Percentiles rank a stretch among this genome's conserved stretches.
These are phyloP conservation scores for Diadumene lineata DNA, from an alignment of 92 coral and sea anemone genomes.

Conservation along the genomic window DNA sequence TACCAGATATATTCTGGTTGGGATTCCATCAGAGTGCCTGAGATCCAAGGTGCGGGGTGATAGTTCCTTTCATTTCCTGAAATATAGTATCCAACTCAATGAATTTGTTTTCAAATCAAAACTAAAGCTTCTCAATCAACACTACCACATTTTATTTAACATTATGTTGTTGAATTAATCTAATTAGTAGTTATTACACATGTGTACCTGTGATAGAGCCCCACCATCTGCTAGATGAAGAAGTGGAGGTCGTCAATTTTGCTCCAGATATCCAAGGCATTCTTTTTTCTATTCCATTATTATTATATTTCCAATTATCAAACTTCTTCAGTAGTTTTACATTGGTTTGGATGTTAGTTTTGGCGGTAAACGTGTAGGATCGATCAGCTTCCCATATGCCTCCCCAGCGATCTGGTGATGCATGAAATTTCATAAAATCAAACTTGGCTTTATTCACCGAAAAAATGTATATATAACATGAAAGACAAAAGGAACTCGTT, in stretches of 20 bases:
- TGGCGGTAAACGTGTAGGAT: conserved; percentile 58
- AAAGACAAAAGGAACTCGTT: neutral
- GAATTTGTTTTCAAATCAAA: no score
- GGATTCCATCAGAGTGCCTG: conserved; percentile 40
- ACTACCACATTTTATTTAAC: no score
- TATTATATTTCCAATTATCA: conserved; percentile 62
- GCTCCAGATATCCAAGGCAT: conserved; percentile 82
- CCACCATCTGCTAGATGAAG: conserved; percentile 49
- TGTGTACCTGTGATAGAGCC: conserved; percentile 29
- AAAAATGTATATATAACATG: neutral
- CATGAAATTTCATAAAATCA: no score
- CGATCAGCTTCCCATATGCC: conserved; percentile 76
- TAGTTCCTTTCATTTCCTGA: conserved; percentile 36
- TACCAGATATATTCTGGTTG: conserved; percentile 79
- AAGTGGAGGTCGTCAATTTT: conserved; percentile 56
- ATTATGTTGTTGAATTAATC: neutral
- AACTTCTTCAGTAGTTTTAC: conserved; percentile 58
- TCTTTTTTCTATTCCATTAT: conserved; percentile 54
- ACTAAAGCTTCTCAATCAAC: no score
- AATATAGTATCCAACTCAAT: neutral
- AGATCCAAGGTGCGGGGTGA: conserved; percentile 86
- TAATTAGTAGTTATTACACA: neutral
- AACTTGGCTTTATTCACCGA: neutral
- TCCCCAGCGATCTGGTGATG: conserved; percentile 66
- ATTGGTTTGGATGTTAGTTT: conserved; percentile 57